Percentiles rank a stretch among this genome's conserved stretches.
Conservation (phyloP, 2,888 invertebrate species). For the Drosophila kuntzei region DNA sequence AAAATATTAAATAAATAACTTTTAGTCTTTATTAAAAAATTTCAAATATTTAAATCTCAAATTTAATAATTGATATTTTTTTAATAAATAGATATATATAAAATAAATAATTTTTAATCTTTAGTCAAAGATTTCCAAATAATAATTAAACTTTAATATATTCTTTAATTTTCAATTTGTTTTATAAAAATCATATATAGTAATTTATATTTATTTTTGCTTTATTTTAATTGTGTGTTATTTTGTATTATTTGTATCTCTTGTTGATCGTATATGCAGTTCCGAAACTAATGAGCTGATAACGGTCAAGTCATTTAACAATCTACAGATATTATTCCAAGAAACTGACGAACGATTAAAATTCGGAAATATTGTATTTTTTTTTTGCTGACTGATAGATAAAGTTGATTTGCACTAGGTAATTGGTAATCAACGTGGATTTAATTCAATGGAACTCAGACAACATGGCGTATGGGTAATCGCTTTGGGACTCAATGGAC, state of each 20-base stretch:
- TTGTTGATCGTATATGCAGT: slow-evolving; percentile 8
- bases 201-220: too few relatives aligned
- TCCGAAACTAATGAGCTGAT: slow-evolving; percentile 48
- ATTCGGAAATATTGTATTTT: neutral
- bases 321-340: slow-evolving; percentile 41
- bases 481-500: slow-evolving; percentile 1
- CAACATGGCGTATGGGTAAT: slow-evolving; percentile 20
- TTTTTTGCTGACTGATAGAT: neutral
- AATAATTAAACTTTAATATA: too few relatives aligned
- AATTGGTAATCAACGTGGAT: slow-evolving; percentile 1
- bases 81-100: too few relatives aligned
- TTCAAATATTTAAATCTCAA: too few relatives aligned
- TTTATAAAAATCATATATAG: too few relatives aligned
- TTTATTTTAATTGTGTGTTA: too few relatives aligned
- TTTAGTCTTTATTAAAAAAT: too few relatives aligned
- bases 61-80: too few relatives aligned
- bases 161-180: too few relatives aligned
- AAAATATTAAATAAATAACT: too few relatives aligned
- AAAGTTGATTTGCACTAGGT: slow-evolving; percentile 4
- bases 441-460: neutral
- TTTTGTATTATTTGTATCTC: neutral
- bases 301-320: slow-evolving; percentile 18
- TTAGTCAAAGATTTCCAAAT: too few relatives aligned
- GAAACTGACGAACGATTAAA: slow-evolving; percentile 9
- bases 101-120: too few relatives aligned